Evolutionary conservation across 2,113 vertebrate genomes (phyloP).

Genomic region (Myiopsitta monachus): DNA sequence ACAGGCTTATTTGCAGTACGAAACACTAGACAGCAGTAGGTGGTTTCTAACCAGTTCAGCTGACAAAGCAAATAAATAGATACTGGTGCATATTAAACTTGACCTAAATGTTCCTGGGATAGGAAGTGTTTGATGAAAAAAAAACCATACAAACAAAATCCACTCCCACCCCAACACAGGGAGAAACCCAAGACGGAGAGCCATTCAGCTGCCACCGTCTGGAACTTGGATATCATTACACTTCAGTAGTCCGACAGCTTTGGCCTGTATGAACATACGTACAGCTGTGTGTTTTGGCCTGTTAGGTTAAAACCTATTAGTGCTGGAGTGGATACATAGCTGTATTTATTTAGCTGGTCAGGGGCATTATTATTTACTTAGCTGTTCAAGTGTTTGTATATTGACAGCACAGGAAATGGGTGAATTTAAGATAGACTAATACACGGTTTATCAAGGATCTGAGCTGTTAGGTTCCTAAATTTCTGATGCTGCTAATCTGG

Average conservation of each 20-base stretch:
- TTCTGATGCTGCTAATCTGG: neutral
- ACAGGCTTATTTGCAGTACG: neutral
- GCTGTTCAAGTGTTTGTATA: neutral
- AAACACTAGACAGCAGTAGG: neutral
- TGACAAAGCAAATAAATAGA: neutral
- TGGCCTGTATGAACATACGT: accelerated
- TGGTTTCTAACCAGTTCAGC: neutral
- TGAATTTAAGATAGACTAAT: neutral
- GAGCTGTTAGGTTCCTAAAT: neutral
- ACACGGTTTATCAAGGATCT: neutral
- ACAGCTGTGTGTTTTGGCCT: neutral
- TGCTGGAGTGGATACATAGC: too few relatives aligned
- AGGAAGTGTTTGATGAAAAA: neutral
- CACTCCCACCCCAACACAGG: neutral
- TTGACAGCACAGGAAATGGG: neutral
- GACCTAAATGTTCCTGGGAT: neutral
- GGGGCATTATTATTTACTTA: neutral
- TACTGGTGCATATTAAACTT: neutral
- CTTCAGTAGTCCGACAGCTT: neutral
- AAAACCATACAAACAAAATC: neutral
- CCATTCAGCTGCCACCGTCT: conserved; percentile 25
- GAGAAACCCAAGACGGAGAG: neutral
- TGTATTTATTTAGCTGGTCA: neutral
- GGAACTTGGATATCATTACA: conserved; percentile 3
- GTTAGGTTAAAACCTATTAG: neutral